A percentile compares a stretch with the other conserved stretches of the same genome.
Conservation (phyloP, 2,113 vertebrate species). For the Rattus rattus region DNA sequence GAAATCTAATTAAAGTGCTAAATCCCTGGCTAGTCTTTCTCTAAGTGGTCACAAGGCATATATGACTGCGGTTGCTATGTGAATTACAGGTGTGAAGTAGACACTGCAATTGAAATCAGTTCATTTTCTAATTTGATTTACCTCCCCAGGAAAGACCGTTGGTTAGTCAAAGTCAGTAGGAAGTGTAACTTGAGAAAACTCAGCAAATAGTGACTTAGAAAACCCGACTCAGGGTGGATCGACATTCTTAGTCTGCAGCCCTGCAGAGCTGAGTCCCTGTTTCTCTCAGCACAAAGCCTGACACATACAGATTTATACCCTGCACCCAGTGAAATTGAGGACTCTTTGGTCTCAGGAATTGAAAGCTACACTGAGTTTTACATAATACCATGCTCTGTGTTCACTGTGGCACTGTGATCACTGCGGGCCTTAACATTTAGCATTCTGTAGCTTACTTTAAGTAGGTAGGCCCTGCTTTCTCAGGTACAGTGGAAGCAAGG, state of each 20-base stretch:
- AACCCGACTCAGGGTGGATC: background rate
- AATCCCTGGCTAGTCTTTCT: slow-evolving; percentile 13
- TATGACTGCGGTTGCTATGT: background rate
- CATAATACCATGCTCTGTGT: background rate
- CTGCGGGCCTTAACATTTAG: background rate
- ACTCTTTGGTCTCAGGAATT: background rate
- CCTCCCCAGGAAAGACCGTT: background rate
- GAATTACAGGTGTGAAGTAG: slow-evolving; percentile 28
- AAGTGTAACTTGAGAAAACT: slow-evolving; percentile 20
- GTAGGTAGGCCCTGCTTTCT: background rate
- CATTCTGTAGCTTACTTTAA: slow-evolving; percentile 14
- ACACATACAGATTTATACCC: background rate
- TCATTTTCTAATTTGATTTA: slow-evolving; percentile 14
- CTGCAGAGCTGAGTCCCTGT: background rate
- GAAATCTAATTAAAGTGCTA: slow-evolving; percentile 55
- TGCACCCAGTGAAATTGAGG: background rate
- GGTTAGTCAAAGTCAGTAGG: background rate
- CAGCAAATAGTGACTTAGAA: background rate
- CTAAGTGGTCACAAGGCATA: slow-evolving; percentile 38
- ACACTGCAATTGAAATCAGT: slow-evolving; percentile 24
- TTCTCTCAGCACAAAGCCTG: background rate
- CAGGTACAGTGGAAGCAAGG: background rate
- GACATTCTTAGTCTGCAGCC: background rate
- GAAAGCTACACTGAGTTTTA: background rate
- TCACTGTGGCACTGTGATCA: background rate